Percentiles rank a stretch among this genome's conserved stretches.
These are phyloP conservation scores for Trachops cirrhosus DNA, from an alignment of 2,797 vertebrate species.

Conservation along the genomic window DNA sequence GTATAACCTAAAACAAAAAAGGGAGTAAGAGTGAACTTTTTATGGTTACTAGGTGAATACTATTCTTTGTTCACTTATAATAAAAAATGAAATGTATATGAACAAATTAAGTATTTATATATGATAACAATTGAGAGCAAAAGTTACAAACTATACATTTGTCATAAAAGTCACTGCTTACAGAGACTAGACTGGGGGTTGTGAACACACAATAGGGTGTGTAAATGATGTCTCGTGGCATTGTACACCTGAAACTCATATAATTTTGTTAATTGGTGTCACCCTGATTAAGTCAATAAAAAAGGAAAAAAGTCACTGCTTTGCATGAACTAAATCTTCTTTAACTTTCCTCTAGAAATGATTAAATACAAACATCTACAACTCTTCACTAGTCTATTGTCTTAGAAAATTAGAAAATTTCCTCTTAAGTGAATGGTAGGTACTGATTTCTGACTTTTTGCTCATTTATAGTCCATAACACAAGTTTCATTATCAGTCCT, in stretches of 20 bases:
- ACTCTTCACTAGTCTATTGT: not conserved
- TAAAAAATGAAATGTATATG: not conserved
- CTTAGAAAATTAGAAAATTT: not conserved
- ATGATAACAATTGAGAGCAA: not conserved
- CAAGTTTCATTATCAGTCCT: not conserved
- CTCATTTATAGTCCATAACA: not conserved
- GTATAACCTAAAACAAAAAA: not conserved
- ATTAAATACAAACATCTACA: not conserved
- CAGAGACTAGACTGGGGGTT: not conserved
- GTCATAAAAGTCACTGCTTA: not conserved
- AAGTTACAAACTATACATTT: not conserved
- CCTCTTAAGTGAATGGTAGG: not conserved
- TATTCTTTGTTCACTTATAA: not conserved
- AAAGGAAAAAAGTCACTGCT: not conserved
- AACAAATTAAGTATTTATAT: not conserved
- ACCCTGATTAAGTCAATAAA: not conserved
- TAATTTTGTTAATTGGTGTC: not conserved
- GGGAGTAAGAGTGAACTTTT: not conserved
- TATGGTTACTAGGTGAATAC: not conserved
- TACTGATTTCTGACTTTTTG: slow-evolving; percentile 5
- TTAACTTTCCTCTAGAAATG: slow-evolving; percentile 28
- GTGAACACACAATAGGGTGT: not conserved
- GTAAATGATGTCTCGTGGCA: not conserved
- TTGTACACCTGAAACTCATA: not conserved
- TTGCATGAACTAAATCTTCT: not conserved